These are phyloP conservation scores for Crypturellus tataupa DNA, from an alignment of 2,797 vertebrate species.

Conservation along the genomic window DNA sequence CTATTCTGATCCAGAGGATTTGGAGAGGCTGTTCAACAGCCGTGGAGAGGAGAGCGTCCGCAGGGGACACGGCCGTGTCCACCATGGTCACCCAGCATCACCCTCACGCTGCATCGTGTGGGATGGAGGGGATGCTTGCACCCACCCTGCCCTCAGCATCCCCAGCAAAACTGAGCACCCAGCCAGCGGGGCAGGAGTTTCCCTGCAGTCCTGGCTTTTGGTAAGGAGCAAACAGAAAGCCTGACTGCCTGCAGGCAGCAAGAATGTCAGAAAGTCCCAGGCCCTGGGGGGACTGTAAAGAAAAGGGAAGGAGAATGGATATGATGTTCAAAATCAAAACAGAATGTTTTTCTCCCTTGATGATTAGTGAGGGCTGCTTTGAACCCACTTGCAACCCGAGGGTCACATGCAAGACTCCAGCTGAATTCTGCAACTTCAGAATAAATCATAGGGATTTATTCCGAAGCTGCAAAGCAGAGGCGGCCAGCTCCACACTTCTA, in stretches of 20 bases:
- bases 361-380: background rate
- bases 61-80: background rate
- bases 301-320: background rate
- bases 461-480: constrained; percentile 37
- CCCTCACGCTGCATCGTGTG: background rate
- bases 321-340: background rate
- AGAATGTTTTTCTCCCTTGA: background rate
- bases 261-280: background rate
- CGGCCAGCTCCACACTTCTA: background rate
- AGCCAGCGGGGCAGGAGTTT: background rate
- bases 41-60: background rate
- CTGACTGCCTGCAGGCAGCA: background rate
- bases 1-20: background rate
- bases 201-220: background rate
- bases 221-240: background rate
- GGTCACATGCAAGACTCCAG: background rate
- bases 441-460: constrained; percentile 30
- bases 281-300: background rate
- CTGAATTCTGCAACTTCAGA: constrained; percentile 11
- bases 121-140: background rate
- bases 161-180: rapidly evolving
- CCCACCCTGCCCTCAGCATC: background rate
- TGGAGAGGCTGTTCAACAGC: background rate
- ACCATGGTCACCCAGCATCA: background rate
- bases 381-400: background rate